Evolutionary conservation across 2,888 invertebrate genomes (phyloP), one percentile per base, ranked within the genome.

Genomic region (Hedya salicella): DNA sequence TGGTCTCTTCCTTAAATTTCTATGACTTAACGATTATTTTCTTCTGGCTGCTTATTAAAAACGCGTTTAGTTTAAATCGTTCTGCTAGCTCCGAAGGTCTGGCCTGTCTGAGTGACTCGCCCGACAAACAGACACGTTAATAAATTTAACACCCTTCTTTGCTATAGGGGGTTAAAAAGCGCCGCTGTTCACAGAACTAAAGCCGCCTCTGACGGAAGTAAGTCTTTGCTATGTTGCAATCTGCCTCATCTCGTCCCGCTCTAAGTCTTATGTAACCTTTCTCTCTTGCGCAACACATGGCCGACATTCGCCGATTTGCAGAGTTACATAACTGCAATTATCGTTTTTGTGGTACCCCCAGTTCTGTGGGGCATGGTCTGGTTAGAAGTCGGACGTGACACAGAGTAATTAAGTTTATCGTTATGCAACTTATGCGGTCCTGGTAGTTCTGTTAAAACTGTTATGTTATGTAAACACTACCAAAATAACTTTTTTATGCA

Each of bases 241-340:
- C 62, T 76, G 80, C 78, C 84, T 83, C 91, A 91, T 91, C 91
- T 91, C 87, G 83, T 77, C 81, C 78, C 80, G 75, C 80, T 82
- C 88, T 89, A 89, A 87, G 83, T 69, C 72, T 82, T 91, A 88
- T 83, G 90, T 86, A 91, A 91, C 90, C 90, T 90, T 91, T 91
- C 90, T 80, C 89, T 88, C 69, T 91, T 90, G 85, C 88, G 78
- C 86, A 88, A 91, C 80, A 62, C 62, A 74, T 90, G 91, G 86
- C 91, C 91, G 91, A 91, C 88, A 89, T 91, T 87, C 81, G 76
- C 72, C 77, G 77, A 76, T 85, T 82, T 74, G 83, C 82, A 78
- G n/a, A 69, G 78, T 90, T 87, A 88, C 84, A 82, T 85, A 89
- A 90, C 60, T 36, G 64, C 80, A 71, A 85, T 86, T 86, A 86